Evolutionary conservation across 2,113 vertebrate genomes (phyloP), one percentile per base, ranked within the genome.

Genomic region (Sturnira hondurensis): DNA sequence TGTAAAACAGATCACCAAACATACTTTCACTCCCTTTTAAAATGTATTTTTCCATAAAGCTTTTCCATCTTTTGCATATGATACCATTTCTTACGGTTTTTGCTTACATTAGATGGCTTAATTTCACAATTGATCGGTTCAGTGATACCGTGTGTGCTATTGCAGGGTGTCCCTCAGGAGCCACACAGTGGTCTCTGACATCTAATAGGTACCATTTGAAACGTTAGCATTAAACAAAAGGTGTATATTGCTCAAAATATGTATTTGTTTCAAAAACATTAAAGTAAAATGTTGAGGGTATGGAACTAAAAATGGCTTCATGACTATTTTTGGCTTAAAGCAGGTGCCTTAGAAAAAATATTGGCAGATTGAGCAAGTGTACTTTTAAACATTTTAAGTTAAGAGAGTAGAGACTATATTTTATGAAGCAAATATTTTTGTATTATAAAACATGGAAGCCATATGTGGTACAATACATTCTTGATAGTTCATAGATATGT

Each of bases 161-260:
- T 98, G 98, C 98, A 36, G 98, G 98, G 87, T 97, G 96, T 96
- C 96, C 97, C 97, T 52, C 65, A 96, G 98, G 98, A 98, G 92
- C 97, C 38, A 50, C 97, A 94, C 65, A 61, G 94, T 70, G 83
- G 63, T 97, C 91, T 97, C 97, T 97, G 96, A 94, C 93, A 96
- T 97, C 96, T 96, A 90, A 91, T 97, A 92, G 94, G 58, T 86
- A 96, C 92, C 88, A 93, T 95, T 97, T 96, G 89, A 91, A 94
- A 91, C 81, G 87, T 92, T 77, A 96, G 80, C 82, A 89, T 96
- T 84, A 96, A 98, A 96, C 92, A 97, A 97, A 98, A 97, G 96
- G 97, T 70, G 20, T 87, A 7, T 96, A 84, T 98, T 98, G 91
- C 89, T 98, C 95, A 96, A 93, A 95, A 84, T 19, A 6, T 96